These are phyloP conservation scores for Rhynchonycteris naso DNA, from an alignment of 2,797 vertebrate species.

Conservation along the genomic window DNA sequence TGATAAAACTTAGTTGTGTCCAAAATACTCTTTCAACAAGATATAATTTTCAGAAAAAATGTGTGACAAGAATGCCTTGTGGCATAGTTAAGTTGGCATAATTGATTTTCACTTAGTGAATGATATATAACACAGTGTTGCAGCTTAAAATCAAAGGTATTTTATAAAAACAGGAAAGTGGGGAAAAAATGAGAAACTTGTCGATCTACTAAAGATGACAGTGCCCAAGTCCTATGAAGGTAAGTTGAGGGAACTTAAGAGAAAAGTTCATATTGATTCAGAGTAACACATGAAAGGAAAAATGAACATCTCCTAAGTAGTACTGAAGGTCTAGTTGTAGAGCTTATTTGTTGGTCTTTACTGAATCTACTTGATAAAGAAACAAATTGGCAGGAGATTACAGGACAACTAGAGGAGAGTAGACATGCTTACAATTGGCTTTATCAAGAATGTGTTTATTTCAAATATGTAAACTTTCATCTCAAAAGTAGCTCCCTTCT, in stretches of 20 bases:
- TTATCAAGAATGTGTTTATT: neutral
- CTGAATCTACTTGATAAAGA: neutral
- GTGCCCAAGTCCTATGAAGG: neutral
- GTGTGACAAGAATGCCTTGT: neutral
- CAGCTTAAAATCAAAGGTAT: neutral
- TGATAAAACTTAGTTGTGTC: neutral
- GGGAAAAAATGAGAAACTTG: neutral
- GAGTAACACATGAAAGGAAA: neutral
- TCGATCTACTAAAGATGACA: neutral
- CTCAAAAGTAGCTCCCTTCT: neutral
- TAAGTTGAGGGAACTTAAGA: neutral
- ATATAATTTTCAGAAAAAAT: neutral
- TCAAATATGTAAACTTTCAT: neutral
- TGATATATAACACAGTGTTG: neutral
- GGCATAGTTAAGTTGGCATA: neutral
- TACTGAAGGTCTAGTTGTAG: rapidly evolving
- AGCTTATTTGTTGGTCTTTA: neutral
- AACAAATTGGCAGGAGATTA: neutral
- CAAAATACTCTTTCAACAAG: neutral
- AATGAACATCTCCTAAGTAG: neutral
- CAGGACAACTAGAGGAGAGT: neutral
- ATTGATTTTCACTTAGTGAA: neutral
- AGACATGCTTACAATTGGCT: neutral
- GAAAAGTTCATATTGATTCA: neutral
- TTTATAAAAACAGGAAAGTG: neutral